A percentile compares a stretch with the other conserved stretches of the same genome.
Evolutionary conservation across 30 jellyfish, hydroid and myxozoan genomes (phyloP).

Genomic region (Aurelia sp.): DNA sequence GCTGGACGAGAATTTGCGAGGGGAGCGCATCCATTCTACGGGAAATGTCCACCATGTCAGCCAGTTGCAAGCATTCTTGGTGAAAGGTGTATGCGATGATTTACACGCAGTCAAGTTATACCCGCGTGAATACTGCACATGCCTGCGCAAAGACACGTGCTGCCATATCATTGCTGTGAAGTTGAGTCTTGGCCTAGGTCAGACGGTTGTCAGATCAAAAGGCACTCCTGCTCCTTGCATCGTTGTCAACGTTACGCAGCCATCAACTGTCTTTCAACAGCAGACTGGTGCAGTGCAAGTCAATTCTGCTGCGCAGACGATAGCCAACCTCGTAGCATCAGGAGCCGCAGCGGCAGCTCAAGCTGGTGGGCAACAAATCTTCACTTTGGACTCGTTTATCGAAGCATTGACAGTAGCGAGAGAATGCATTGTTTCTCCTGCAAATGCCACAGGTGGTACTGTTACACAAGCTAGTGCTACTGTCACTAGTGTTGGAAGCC

Average conservation of each 20-base stretch:
- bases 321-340: slow-evolving; percentile 58
- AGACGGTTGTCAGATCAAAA: slow-evolving; percentile 61
- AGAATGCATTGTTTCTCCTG: slow-evolving; percentile 62
- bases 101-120: slow-evolving; percentile 90
- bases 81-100: slow-evolving; percentile 80
- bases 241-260: slow-evolving; percentile 46
- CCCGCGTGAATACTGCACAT: slow-evolving; percentile 96
- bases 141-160: slow-evolving; percentile 82
- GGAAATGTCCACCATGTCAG: slow-evolving; percentile 85
- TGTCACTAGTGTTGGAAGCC: not conserved
- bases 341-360: slow-evolving; percentile 48
- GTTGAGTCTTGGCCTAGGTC: slow-evolving; percentile 87
- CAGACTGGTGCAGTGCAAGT: slow-evolving; percentile 25
- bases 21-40: slow-evolving; percentile 86
- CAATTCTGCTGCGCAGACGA: slow-evolving; percentile 68
- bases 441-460: slow-evolving; percentile 17
- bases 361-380: slow-evolving; percentile 54
- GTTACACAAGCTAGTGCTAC: slow-evolving; percentile 1
- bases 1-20: slow-evolving; percentile 70
- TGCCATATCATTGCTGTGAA: slow-evolving; percentile 94
- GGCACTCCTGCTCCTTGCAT: slow-evolving; percentile 62
- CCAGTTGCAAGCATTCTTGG: slow-evolving; percentile 86
- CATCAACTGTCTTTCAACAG: slow-evolving; percentile 32
- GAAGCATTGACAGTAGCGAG: slow-evolving; percentile 69
- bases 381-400: slow-evolving; percentile 64